These are phyloP conservation scores for Corbicula japonica DNA, from an alignment of 2,888 invertebrate species.

Conservation along the genomic window DNA sequence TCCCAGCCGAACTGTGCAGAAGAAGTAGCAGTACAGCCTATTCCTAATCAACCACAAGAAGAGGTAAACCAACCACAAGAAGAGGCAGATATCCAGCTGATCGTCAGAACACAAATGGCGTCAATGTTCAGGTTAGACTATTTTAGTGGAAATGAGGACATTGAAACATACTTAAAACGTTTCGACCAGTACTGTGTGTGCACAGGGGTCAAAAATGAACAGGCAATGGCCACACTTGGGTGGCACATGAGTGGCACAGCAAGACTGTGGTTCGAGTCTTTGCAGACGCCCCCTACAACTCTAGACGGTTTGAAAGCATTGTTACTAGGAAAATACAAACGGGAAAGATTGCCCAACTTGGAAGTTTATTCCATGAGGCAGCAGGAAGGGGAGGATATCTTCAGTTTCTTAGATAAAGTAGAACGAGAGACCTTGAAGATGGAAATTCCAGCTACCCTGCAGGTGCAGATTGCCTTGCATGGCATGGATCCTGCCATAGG, in stretches of 20 bases:
- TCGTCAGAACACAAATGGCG: too few species aligned
- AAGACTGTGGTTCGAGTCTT: slow-evolving; percentile 15
- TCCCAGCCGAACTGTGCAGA: neutral
- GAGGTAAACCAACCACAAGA: too few species aligned
- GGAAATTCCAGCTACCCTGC: neutral
- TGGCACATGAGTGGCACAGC: slow-evolving; percentile 28
- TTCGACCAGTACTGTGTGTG: slow-evolving; percentile 26
- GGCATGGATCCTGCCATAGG: slow-evolving; percentile 18
- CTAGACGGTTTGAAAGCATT: neutral
- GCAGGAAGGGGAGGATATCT: neutral
- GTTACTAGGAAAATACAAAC: slow-evolving; percentile 4
- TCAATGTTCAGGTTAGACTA: slow-evolving; percentile 12
- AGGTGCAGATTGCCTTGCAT: slow-evolving; percentile 22
- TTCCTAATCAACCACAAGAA: too few species aligned
- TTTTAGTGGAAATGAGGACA: slow-evolving; percentile 27
- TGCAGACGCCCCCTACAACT: neutral
- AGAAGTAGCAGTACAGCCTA: neutral
- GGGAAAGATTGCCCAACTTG: neutral
- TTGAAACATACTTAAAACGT: slow-evolving; percentile 14
- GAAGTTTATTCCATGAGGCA: slow-evolving; percentile 11
- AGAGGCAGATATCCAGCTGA: too few species aligned
- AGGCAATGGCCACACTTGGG: slow-evolving; percentile 12
- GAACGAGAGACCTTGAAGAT: too few species aligned
- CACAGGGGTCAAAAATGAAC: slow-evolving; percentile 2
- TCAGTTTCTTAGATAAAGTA: slow-evolving; percentile 1